Conservation (phyloP, 2,888 invertebrate species). For the Mellilla xanthometata region DNA sequence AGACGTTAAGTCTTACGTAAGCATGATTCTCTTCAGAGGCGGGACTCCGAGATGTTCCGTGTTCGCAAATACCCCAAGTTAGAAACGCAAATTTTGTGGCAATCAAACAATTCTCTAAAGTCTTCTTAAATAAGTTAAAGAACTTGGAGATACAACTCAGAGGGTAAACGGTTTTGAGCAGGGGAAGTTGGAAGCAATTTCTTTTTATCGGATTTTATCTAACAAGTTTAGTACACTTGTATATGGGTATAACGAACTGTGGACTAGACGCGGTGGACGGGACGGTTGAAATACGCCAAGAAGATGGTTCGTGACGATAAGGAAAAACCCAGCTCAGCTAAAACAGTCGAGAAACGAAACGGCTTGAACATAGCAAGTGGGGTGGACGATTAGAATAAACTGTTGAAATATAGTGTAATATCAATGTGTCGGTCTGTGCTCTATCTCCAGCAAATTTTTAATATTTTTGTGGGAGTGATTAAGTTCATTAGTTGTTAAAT, state of each 20-base stretch:
- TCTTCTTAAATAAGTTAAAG: constrained; percentile 32
- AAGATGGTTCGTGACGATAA: constrained; percentile 27
- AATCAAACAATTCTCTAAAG: constrained; percentile 42
- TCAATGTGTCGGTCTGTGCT: background rate
- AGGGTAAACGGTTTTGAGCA: constrained; percentile 38
- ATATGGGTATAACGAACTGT: constrained; percentile 25
- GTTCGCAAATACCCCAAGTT: constrained; percentile 24
- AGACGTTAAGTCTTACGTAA: constrained; percentile 23
- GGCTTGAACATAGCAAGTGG: background rate
- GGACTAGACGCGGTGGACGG: constrained; percentile 16
- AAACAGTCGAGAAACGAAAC: constrained; percentile 11
- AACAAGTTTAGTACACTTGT: constrained; percentile 30
- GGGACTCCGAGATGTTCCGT: constrained; percentile 19
- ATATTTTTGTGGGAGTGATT: background rate
- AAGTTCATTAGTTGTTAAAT: no score
- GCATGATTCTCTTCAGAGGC: constrained; percentile 19
- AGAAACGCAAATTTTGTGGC: constrained; percentile 36
- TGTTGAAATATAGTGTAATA: constrained; percentile 11
- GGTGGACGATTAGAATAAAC: constrained; percentile 9
- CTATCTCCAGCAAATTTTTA: background rate
- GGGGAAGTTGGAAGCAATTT: constrained; percentile 33
- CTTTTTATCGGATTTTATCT: constrained; percentile 31
- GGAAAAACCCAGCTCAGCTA: constrained; percentile 12
- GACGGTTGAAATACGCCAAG: constrained; percentile 17
- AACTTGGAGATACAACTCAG: constrained; percentile 40